Evolutionary conservation across 2,797 vertebrate genomes (phyloP).

Genomic region (Vireo griseus): DNA sequence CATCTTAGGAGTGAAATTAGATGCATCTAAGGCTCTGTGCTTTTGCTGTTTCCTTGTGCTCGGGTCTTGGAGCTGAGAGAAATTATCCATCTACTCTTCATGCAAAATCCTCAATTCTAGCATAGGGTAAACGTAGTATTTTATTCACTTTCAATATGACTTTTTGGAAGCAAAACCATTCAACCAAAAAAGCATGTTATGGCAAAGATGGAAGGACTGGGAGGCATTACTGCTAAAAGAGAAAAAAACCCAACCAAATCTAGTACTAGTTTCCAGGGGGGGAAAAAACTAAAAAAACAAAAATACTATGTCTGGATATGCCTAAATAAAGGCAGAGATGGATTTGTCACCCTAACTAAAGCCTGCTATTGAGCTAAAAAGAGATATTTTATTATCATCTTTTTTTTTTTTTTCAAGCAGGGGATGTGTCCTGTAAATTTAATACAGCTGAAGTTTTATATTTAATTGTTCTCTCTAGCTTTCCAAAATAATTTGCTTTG

Average conservation of each 20-base stretch:
- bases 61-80: neutral
- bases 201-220: neutral
- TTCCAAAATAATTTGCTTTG: constrained; percentile 99
- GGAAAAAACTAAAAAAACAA: neutral
- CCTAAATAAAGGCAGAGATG: constrained; percentile 30
- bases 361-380: constrained; percentile 31
- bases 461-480: constrained; percentile 85
- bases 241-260: neutral
- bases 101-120: constrained; percentile 42
- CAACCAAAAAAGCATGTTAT: neutral
- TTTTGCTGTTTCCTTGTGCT: neutral
- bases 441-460: constrained; percentile 79
- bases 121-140: neutral
- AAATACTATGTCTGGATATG: neutral
- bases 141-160: constrained; percentile 39
- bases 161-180: constrained; percentile 20
- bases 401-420: neutral
- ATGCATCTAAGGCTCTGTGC: neutral
- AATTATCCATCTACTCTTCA: constrained; percentile 19
- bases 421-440: constrained; percentile 60
- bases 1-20: neutral
- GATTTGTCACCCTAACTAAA: neutral
- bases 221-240: neutral
- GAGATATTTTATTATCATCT: neutral
- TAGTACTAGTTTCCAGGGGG: neutral